Evolutionary conservation across 2,888 invertebrate species (phyloP).

Genomic region (Harpagoxenus sublaevis): DNA sequence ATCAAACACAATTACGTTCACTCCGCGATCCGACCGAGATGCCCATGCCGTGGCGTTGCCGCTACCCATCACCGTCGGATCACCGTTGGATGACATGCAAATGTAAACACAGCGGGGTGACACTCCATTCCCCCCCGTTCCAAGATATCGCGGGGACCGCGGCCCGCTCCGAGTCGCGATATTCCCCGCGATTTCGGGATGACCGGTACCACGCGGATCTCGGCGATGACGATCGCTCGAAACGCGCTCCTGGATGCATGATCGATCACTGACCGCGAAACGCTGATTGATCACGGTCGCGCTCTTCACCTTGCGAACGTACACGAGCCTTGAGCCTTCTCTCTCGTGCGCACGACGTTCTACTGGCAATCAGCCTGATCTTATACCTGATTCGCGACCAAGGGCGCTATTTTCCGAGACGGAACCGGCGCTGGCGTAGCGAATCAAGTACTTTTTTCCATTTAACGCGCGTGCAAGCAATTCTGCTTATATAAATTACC

Average conservation of each 20-base stretch:
- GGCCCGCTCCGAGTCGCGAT: not conserved
- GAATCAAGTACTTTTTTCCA: not conserved
- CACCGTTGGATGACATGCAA: constrained; percentile 34
- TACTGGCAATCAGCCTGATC: no score
- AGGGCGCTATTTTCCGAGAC: not conserved
- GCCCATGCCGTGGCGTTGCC: not conserved
- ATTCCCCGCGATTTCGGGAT: not conserved
- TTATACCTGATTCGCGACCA: not conserved
- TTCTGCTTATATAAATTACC: not conserved
- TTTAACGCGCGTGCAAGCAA: not conserved
- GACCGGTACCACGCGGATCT: constrained; percentile 12
- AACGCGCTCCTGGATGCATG: not conserved
- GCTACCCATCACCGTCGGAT: constrained; percentile 1
- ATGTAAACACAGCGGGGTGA: constrained; percentile 57
- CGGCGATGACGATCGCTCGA: constrained; percentile 32
- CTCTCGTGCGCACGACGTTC: constrained; percentile 7
- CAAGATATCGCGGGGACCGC: not conserved
- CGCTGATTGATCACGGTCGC: not conserved
- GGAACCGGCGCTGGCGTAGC: not conserved
- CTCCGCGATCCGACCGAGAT: constrained; percentile 16
- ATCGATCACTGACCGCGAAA: constrained; percentile 8
- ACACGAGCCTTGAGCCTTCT: not conserved
- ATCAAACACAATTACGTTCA: constrained; percentile 34
- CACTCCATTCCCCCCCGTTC: not conserved
- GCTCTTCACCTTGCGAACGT: no score